Evolutionary conservation across 2,888 invertebrate genomes (phyloP).

Genomic region (Ommatoiulus sabulosus): DNA sequence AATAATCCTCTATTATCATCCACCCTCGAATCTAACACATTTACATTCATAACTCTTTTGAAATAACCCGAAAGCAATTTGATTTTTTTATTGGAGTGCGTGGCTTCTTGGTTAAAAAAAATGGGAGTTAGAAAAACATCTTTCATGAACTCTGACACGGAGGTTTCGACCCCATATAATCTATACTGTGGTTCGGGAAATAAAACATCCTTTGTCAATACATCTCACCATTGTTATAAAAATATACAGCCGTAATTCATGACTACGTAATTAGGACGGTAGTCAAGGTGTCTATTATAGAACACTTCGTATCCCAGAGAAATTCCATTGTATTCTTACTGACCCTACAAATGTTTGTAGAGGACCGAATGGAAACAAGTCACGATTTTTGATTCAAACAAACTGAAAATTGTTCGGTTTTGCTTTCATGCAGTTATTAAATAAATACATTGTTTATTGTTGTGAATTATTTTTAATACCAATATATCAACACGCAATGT

Average conservation of each 20-base stretch:
- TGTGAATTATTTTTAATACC: constrained; percentile 3
- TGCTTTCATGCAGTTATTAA: neutral
- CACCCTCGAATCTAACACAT: constrained; percentile 13
- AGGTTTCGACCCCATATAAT: constrained; percentile 6
- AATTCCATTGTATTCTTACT: constrained; percentile 24
- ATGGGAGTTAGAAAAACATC: neutral
- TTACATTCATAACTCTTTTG: neutral
- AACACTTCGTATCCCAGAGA: constrained; percentile 2
- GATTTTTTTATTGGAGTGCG: constrained; percentile 6
- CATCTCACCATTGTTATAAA: constrained; percentile 33
- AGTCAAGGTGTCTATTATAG: constrained; percentile 43
- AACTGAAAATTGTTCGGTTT: neutral
- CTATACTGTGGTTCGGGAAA: neutral
- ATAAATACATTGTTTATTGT: constrained; percentile 15
- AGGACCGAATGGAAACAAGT: constrained; percentile 15
- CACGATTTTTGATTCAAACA: neutral
- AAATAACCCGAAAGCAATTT: neutral
- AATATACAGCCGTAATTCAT: constrained; percentile 16
- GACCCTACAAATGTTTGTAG: constrained; percentile 5
- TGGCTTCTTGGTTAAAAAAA: neutral
- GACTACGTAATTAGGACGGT: constrained; percentile 27
- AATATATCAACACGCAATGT: constrained; percentile 2
- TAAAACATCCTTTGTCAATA: constrained; percentile 13
- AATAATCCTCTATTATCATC: neutral
- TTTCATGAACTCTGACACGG: neutral